Evolutionary conservation across 2,888 invertebrate genomes (phyloP), one percentile per base, ranked within the genome.

Genomic region (Meiosimyza decipiens): DNA sequence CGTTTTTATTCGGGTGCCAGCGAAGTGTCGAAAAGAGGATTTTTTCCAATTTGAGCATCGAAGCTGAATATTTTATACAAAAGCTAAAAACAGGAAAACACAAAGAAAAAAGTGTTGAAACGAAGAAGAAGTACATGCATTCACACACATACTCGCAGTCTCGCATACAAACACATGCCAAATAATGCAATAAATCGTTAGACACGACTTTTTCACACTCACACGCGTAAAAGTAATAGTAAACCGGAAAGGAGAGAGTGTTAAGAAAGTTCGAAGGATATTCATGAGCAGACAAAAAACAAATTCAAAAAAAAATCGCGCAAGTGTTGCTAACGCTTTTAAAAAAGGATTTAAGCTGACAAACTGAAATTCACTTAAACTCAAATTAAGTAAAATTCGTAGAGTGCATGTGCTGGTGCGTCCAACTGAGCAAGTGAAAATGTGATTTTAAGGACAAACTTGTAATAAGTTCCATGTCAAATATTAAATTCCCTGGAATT

Each of bases 21-120:
- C 69, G 64, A 78, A 77, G 78, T 78, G 78, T 78, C 74, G 77
- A 78, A 77, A 78, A 74, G 75, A 76, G 76, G 76, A 78, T 76
- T 77, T 78, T 76, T 75, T 76, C 73, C 76, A 74, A 77, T 76
- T 77, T 76, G 75, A 76, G 73, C 78, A 71, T 74, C 73, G 72
- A 75, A 75, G 71, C 76, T 71, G 68, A 77, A 76, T 77, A 73
- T 78, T 77, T 78, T 78, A 67, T 54, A 64, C 33, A 69, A 60
- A 55, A 69, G 69, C 49, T 69, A 22, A 40, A 67, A 67, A 57
- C 18, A 47, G 12, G 33, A 51, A 50, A 64, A 52, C 5, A 13
- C 50, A 49, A 57, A 60, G 33, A 33, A 40, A 40, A 33, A 69
- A 69, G 52, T 62, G 69, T 52, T 33, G 51, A 62, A 69, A 66